Evolutionary conservation across 2,113 vertebrate genomes (phyloP).

Genomic region (Siniperca knerii): DNA sequence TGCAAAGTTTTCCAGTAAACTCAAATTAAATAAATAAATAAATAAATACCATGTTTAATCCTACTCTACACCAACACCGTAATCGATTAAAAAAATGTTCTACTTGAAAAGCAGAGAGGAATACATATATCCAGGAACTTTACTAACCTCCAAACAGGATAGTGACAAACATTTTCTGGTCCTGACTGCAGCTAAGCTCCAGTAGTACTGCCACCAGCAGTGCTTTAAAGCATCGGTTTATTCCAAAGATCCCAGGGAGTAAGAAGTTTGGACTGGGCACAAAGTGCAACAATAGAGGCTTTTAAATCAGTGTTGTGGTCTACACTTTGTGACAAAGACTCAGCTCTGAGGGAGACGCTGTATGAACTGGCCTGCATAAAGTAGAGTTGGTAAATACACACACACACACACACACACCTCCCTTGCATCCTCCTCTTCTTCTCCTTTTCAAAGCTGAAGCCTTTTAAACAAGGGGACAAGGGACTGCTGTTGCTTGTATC

Average conservation of each 20-base stretch:
- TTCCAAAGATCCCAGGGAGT: neutral
- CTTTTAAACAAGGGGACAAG: slow-evolving; percentile 53
- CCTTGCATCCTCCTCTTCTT: slow-evolving; percentile 32
- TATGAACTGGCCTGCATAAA: neutral
- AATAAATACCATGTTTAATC: neutral
- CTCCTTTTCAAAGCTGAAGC: slow-evolving; percentile 39
- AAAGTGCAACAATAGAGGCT: slow-evolving; percentile 33
- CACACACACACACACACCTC: neutral
- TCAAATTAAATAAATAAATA: neutral
- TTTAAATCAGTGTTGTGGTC: slow-evolving; percentile 61
- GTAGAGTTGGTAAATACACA: slow-evolving; percentile 13
- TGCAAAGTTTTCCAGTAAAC: neutral
- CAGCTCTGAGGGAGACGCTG: neutral
- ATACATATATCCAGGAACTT: neutral
- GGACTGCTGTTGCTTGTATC: slow-evolving; percentile 68
- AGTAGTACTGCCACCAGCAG: neutral
- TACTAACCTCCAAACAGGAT: slow-evolving; percentile 81
- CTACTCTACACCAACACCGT: neutral
- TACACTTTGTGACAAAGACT: slow-evolving; percentile 36
- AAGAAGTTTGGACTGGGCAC: slow-evolving; percentile 30
- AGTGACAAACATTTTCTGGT: slow-evolving; percentile 78
- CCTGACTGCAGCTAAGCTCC: slow-evolving; percentile 4
- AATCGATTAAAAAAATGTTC: too few species aligned
- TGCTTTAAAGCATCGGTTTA: neutral
- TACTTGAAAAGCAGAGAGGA: neutral